Conservation (phyloP, 1,140 invertebrate species). For the Sycobia sp. region DNA sequence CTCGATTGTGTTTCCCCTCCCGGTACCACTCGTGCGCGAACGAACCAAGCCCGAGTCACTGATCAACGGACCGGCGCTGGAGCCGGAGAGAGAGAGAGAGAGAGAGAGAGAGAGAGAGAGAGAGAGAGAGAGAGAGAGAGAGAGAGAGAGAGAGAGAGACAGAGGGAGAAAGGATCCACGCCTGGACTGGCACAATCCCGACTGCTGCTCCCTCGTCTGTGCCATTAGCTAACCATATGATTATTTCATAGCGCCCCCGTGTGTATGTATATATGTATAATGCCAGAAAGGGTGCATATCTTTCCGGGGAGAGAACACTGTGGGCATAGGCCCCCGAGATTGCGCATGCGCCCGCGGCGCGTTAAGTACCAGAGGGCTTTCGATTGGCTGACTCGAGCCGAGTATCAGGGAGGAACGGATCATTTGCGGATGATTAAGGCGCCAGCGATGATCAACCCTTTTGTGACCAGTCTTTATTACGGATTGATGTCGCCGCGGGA, state of each 20-base stretch:
- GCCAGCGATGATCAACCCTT: too few species aligned
- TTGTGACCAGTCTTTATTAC: background rate
- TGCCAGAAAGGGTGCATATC: background rate
- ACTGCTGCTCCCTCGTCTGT: too few species aligned
- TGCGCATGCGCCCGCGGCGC: background rate
- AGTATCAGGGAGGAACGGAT: background rate
- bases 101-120: too few species aligned
- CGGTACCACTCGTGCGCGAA: slow-evolving; percentile 27
- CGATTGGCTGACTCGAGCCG: too few species aligned
- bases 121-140: too few species aligned
- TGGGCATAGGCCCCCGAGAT: too few species aligned
- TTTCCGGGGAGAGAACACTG: too few species aligned
- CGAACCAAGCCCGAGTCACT: slow-evolving; percentile 25
- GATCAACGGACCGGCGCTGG: slow-evolving; percentile 42
- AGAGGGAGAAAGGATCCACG: too few species aligned
- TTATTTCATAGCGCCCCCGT: slow-evolving; percentile 58
- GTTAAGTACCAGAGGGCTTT: too few species aligned
- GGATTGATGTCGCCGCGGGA: background rate
- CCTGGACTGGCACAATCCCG: too few species aligned
- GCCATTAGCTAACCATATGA: slow-evolving; percentile 64
- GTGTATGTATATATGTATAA: background rate
- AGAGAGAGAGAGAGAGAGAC: too few species aligned
- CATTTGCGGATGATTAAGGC: slow-evolving; percentile 14
- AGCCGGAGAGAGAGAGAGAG: slow-evolving; percentile 51
- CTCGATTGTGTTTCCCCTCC: slow-evolving; percentile 32